Evolutionary conservation across 2,888 invertebrate species (phyloP).

Genomic region (Minunthozetes semirufus): DNA sequence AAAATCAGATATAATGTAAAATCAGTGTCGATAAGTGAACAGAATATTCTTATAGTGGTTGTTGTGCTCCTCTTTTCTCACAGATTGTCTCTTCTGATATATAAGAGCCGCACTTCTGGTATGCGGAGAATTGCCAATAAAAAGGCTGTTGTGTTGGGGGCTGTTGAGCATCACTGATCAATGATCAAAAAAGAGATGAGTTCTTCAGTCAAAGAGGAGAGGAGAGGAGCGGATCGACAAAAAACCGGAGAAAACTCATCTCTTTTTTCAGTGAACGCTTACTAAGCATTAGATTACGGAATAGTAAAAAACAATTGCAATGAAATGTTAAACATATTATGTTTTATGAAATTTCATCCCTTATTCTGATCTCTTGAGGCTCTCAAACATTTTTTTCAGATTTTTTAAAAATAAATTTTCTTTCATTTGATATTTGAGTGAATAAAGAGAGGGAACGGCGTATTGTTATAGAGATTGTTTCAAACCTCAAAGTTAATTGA

Average conservation of each 20-base stretch:
- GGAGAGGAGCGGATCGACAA: background rate
- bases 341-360: constrained; percentile 9
- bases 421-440: background rate
- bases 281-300: background rate
- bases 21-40: background rate
- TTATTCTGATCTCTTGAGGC: background rate
- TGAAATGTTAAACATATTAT: constrained; percentile 24
- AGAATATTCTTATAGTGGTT: background rate
- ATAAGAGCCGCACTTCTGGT: constrained; percentile 6
- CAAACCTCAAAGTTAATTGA: constrained; percentile 7
- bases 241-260: background rate
- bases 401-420: constrained; percentile 2
- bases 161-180: constrained; percentile 12
- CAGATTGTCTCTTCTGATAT: background rate
- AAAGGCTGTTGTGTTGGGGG: background rate
- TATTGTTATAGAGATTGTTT: background rate
- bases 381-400: background rate
- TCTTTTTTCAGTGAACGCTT: background rate
- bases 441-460: background rate
- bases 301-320: constrained; percentile 6
- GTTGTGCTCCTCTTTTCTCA: background rate
- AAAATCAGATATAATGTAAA: background rate
- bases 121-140: constrained; percentile 21
- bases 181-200: background rate
- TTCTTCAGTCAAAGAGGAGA: background rate